Evolutionary conservation across 2,888 invertebrate genomes (phyloP).

Genomic region (Athalia rosae): DNA sequence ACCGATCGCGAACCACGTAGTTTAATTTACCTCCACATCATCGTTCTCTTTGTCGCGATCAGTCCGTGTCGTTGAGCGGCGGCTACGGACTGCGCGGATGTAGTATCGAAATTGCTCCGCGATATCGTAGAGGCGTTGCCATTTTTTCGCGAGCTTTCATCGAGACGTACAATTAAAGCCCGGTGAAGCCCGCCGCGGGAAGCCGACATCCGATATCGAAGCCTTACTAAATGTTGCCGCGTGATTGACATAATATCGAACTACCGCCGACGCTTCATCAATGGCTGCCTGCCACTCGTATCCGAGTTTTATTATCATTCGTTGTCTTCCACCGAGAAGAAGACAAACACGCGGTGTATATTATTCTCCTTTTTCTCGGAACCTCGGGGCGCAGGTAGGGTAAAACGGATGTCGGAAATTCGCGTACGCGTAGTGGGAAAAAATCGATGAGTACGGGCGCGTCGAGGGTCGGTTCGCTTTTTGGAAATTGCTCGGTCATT

Average conservation of each 20-base stretch:
- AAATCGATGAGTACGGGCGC: not conserved
- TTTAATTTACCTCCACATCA: not conserved
- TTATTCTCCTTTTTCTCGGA: no score
- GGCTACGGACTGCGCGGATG: no score
- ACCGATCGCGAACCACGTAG: conserved; percentile 5
- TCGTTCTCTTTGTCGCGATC: not conserved
- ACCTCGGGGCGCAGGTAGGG: no score
- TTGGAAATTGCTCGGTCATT: conserved; percentile 2
- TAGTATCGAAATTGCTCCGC: not conserved
- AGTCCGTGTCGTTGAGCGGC: not conserved
- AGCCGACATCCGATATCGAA: conserved; percentile 31
- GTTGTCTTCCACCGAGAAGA: not conserved
- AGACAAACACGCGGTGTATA: not conserved
- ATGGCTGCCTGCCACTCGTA: not conserved
- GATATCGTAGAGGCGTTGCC: no score
- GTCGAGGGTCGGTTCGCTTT: not conserved
- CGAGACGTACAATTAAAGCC: not conserved
- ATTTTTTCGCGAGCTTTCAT: not conserved
- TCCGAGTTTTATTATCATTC: conserved; percentile 12
- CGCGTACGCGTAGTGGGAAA: not conserved
- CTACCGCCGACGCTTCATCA: not conserved
- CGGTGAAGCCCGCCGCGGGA: not conserved
- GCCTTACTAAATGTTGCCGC: conserved; percentile 1
- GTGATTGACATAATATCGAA: conserved; percentile 32
- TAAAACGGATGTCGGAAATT: not conserved